A percentile compares a stretch with the other conserved stretches of the same genome.
Evolutionary conservation across 2,797 vertebrate genomes (phyloP).

Genomic region (Tokudaia tokunoshimensis): DNA sequence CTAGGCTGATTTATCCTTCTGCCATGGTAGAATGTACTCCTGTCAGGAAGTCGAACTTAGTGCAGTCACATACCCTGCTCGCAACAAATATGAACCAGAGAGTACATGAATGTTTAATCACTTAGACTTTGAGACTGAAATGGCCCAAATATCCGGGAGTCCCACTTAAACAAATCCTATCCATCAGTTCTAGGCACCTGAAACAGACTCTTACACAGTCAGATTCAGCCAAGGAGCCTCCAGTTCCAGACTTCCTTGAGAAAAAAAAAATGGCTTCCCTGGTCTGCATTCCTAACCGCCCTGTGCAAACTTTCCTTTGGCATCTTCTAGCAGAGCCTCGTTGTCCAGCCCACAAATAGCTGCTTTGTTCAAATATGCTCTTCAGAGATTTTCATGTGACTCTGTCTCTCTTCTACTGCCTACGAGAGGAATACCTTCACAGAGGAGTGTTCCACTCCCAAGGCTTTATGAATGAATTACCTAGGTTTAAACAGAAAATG

Average conservation of each 20-base stretch:
- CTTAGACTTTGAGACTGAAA: neutral
- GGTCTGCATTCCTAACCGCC: neutral
- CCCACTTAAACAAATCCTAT: neutral
- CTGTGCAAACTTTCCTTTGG: neutral
- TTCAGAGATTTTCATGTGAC: neutral
- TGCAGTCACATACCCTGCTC: neutral
- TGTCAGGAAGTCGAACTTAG: neutral
- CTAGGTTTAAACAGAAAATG: neutral
- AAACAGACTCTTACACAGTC: neutral
- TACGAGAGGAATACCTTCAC: neutral
- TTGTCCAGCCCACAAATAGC: neutral
- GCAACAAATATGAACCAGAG: neutral
- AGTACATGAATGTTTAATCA: neutral
- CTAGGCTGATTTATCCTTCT: slow-evolving; percentile 35
- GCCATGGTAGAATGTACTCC: neutral
- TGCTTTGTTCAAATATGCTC: neutral
- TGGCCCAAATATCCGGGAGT: neutral
- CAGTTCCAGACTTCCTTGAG: neutral
- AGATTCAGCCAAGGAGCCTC: neutral
- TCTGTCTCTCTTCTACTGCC: neutral
- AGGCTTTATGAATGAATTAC: neutral
- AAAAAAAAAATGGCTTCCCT: neutral
- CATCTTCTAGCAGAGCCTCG: neutral
- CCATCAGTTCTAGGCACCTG: neutral
- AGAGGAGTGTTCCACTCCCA: neutral